Conservation (phyloP, 2,797 vertebrate species). For the Tadarida brasiliensis region DNA sequence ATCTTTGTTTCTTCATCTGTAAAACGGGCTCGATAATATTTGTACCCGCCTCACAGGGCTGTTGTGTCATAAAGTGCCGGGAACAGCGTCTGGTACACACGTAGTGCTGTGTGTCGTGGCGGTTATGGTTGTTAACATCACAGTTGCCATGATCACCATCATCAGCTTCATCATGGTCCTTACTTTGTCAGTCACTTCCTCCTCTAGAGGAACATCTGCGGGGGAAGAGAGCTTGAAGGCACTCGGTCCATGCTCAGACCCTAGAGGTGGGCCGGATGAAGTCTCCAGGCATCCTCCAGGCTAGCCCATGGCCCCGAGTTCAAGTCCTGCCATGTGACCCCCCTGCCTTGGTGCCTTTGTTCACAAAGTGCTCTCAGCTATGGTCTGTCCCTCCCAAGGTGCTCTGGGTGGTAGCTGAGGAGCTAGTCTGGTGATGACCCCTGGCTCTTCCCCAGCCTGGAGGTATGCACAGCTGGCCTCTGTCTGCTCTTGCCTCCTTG, state of each 20-base stretch:
- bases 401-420: neutral
- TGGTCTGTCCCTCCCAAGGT: neutral
- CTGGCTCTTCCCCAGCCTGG: neutral
- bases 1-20: neutral
- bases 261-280: neutral
- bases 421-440: too few relatives aligned
- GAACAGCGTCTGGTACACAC: neutral
- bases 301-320: neutral
- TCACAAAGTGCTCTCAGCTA: neutral
- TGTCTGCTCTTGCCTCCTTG: neutral
- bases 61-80: neutral
- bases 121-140: neutral
- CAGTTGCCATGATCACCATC: neutral
- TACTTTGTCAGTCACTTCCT: neutral
- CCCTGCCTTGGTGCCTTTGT: neutral
- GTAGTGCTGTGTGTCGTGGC: neutral
- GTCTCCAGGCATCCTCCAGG: neutral
- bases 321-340: fast-evolving
- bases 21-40: neutral
- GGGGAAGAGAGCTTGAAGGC: neutral
- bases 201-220: neutral
- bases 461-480: neutral
- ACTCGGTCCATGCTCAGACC: neutral
- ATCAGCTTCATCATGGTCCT: neutral
- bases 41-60: neutral